Evolutionary conservation across 2,888 invertebrate species (phyloP), one percentile per base, ranked within the genome.

Genomic region (Heteromyza rotundicornis): DNA sequence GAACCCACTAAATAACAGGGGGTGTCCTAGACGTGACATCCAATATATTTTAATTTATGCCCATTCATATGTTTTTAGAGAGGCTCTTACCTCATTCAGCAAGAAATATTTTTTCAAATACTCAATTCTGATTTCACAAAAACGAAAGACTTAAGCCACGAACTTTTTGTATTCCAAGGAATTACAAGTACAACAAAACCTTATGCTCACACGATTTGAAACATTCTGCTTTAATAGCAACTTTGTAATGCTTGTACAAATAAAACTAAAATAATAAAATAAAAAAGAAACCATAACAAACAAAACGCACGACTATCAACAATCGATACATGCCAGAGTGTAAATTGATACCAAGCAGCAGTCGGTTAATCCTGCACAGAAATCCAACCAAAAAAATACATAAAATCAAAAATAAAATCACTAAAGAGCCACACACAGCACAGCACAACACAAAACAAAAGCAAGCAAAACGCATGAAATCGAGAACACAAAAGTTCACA

Each of bases 61-160:
- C n/a, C n/a, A n/a, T n/a, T n/a, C n/a, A n/a, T n/a, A n/a, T n/a
- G n/a, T n/a, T n/a, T n/a, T n/a, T n/a, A n/a, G n/a, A n/a, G n/a
- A n/a, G n/a, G n/a, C n/a, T n/a, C n/a, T n/a, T n/a, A n/a, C n/a
- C n/a, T n/a, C n/a, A n/a, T n/a, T n/a, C n/a, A n/a, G n/a, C n/a
- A n/a, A n/a, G n/a, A n/a, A n/a, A n/a, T n/a, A n/a, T n/a, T n/a
- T n/a, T n/a, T n/a, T n/a, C n/a, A n/a, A n/a, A n/a, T n/a, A n/a
- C n/a, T n/a, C n/a, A n/a, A n/a, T n/a, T n/a, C n/a, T n/a, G n/a
- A n/a, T n/a, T n/a, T n/a, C 5, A 40, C 40, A n/a, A 57, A 72
- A 62, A 69, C 75, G 64, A 76, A 80, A 79, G 77, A 79, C 76
- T 77, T 74, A 75, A 71, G 74, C 68, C 69, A 75, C 69, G 59